Base-by-base conservation (phyloP, 30 jellyfish, hydroid and myxozoan species). In the Hydractinia echinata region DNA sequence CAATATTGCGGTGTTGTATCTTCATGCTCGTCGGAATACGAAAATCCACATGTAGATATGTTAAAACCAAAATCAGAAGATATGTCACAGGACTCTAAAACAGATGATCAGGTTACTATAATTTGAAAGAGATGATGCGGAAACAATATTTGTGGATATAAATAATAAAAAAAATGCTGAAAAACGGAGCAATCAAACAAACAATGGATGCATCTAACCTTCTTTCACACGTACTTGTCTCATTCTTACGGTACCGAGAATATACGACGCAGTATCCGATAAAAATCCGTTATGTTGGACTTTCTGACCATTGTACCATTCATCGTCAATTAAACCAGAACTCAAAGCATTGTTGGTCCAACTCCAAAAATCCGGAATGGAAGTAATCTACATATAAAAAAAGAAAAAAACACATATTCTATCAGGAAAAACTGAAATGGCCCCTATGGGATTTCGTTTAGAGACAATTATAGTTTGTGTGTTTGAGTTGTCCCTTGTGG, bases 241-340 rank as follows among this genome's bases (percentile, higher is more conserved):
- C 44, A 90, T 64, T 74, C 91, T 74, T 49, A 89, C 90, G n/a
- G 84, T 77, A 18, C 97, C 97, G 53, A 90, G 66, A 15, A 85
- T 52, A n/a, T 58, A 76, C 15, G 95, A 68, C 9, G 77, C 94
- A 44, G 20, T 16, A 74, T 90, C 95, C 51, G 74, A 72, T 4
- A 90, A 66, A 68, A 85, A 85, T 15, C 95, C 94, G 8, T 49
- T 53, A 6, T 20, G 82, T n/a, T 69, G 54, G 11, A 83, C 69
- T 54, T 58, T 30, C 11, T 73, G 66, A 4, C 82, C 94, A 54
- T 69, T 82, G 76, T 88, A 88, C 93, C 91, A 81, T 3, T 20
- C 77, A 61, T 80, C 87, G 2, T 87, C 95, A 70, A 77, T 85
- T 55, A 85, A 55, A 4, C 76, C 62, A 4, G 89, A 94, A 16